These are phyloP conservation scores for Melanophora roralis DNA, from an alignment of 2,888 invertebrate genomes.

Conservation along the genomic window DNA sequence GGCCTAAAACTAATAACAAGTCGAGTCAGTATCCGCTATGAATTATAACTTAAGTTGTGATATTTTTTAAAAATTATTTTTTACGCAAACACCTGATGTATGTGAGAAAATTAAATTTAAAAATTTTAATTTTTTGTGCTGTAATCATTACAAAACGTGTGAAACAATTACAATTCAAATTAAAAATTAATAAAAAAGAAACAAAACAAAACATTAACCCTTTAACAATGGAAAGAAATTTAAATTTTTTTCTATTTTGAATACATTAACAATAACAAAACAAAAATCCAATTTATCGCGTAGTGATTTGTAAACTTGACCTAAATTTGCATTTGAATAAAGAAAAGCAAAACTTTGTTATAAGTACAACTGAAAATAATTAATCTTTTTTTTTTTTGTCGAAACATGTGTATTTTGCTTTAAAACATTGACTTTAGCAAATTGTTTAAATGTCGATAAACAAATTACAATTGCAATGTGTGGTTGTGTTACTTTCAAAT, in stretches of 20 bases:
- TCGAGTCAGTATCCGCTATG: slow-evolving; percentile 39
- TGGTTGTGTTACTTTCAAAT: neutral
- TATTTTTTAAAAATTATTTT: neutral
- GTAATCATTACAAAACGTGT: neutral
- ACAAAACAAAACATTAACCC: neutral
- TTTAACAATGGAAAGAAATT: neutral
- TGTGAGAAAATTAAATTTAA: neutral
- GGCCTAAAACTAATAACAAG: slow-evolving; percentile 43
- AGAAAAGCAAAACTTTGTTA: neutral
- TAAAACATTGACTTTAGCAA: neutral
- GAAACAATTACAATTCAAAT: too few relatives aligned
- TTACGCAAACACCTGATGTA: slow-evolving; percentile 1
- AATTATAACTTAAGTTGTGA: slow-evolving; percentile 25
- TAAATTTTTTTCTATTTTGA: neutral
- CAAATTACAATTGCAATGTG: neutral
- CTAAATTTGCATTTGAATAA: slow-evolving; percentile 17
- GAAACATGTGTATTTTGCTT: slow-evolving; percentile 8
- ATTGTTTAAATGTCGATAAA: neutral
- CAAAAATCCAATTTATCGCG: neutral
- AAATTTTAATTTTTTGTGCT: neutral
- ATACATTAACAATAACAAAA: neutral
- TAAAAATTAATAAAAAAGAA: neutral
- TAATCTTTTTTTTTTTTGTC: neutral
- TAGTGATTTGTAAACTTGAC: slow-evolving; percentile 29
- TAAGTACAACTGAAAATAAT: neutral